Evolutionary conservation across 2,888 invertebrate species (phyloP), one percentile per base, ranked within the genome.

Genomic region (Sycophila texana): DNA sequence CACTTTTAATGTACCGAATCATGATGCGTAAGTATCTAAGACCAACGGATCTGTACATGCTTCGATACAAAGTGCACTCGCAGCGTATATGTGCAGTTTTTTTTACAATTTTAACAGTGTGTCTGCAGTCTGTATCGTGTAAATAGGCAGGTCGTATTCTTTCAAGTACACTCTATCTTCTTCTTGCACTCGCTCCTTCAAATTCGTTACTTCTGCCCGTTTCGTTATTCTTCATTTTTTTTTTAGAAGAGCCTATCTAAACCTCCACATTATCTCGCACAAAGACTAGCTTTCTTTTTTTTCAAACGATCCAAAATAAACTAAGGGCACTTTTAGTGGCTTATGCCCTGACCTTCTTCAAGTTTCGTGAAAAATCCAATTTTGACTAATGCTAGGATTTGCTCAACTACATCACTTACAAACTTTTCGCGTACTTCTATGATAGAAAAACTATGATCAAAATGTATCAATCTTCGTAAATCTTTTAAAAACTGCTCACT

Each of bases 331-430:
- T 89, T 89, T 88, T 86, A 88, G 86, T 89, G 88, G 89, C 89
- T 85, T 86, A 88, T 88, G 88, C 89, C 88, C 89, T 87, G 87
- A 84, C 86, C 85, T 88, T 88, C 86, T 87, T 86, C 87, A 85
- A 88, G 85, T 86, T 85, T 88, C 87, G 86, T 92, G 92, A 93
- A 93, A 93, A 93, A 93, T 93, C 91, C 92, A 92, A 92, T 92
- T 92, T 92, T 92, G 92, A 92, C 91, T 91, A 92, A 93, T 92
- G 84, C 86, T 87, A 86, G 92, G 92, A 92, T 92, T 93, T 92
- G 92, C 92, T 92, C 91, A 87, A 91, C 92, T 91, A 92, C 92
- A 92, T 92, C 92, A 92, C 92, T 92, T 92, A 92, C 92, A 92
- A 91, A 88, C 87, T 86, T 87, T 87, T 87, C 75, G 86, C 86